Base-by-base conservation (phyloP, 2,888 invertebrate genomes). In the Helleia helle region DNA sequence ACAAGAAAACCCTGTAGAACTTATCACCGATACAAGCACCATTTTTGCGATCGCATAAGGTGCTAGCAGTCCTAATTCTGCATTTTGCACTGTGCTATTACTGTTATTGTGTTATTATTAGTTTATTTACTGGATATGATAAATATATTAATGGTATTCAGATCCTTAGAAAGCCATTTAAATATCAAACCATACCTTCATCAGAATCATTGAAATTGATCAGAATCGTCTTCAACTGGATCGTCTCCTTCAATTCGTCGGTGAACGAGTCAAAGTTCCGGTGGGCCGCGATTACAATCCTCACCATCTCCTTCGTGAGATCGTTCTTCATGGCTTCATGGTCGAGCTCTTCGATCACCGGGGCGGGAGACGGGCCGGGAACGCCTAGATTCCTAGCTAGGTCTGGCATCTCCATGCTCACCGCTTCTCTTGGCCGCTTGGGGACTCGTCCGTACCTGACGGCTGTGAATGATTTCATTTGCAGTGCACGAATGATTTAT, bases 391-490 rank as follows among this genome's bases (percentile, higher is more conserved):
- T 59, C 36, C 55, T 58, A 7, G 56, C 42, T 30, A 60, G 48
- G n/a, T 66, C 65, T 2, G 61, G 58, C 51, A 59, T 52, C 17
- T 75, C 68, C n/a, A 55, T 48, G 38, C n/a, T n/a, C n/a, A 54
- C 47, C 1, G 57, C 47, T 73, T 96, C 96, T 56, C 96, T 89
- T 45, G 95, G 91, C 58, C 96, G 88, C 80, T 97, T 98, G 50
- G 98, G 97, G 57, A 97, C 97, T 52, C 97, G 90, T 54, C 98
- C 97, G 88, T 98, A 98, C 68, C 97, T 89, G 51, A 97, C 97
- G 66, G 97, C 96, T 96, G 86, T 30, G 80, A 79, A 52, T 59
- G 46, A 42, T 41, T 43, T 49, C 49, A 52, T 59, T 52, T 37
- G 41, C n/a, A 40, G 41, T 46, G 49, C 55, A 53, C 51, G 52